Conservation (phyloP, 2,888 invertebrate genomes). For the Disparrhopalites patrizii region DNA sequence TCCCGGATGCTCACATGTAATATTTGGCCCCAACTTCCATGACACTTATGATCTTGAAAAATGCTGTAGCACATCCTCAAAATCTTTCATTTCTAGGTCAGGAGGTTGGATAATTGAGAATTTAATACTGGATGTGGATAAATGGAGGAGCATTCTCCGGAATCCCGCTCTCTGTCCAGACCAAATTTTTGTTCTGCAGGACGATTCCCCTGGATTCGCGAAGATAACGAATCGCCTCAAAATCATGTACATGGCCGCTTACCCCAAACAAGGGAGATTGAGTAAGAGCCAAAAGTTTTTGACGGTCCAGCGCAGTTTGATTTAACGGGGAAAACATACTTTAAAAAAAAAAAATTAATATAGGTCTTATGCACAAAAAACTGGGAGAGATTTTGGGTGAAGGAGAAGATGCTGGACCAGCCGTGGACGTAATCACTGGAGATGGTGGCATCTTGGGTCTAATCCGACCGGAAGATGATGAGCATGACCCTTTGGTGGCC, state of each 20-base stretch:
- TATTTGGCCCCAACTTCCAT: not conserved
- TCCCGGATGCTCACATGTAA: slow-evolving; percentile 34
- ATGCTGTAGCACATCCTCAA: too few species aligned
- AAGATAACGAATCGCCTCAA: not conserved
- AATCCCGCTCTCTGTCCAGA: slow-evolving; percentile 39
- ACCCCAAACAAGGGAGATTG: not conserved
- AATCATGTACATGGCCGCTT: not conserved
- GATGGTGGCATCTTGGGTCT: too few species aligned
- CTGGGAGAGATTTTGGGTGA: not conserved
- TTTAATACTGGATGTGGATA: slow-evolving; percentile 39
- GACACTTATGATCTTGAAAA: too few species aligned
- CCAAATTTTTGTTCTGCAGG: slow-evolving; percentile 35
- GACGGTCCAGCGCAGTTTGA: not conserved
- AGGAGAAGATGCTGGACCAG: not conserved
- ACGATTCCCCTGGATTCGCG: not conserved
- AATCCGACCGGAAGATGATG: not conserved
- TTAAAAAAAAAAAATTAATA: not conserved
- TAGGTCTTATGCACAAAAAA: not conserved
- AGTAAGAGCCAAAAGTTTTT: too few species aligned
- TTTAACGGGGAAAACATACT: not conserved
- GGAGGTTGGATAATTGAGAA: slow-evolving; percentile 47
- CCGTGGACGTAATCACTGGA: too few species aligned
- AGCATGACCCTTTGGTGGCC: not conserved
- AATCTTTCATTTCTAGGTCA: slow-evolving; percentile 14
- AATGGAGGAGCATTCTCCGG: slow-evolving; percentile 37